Conservation (phyloP, 2,113 vertebrate genomes). For the Nymphicus hollandicus region DNA sequence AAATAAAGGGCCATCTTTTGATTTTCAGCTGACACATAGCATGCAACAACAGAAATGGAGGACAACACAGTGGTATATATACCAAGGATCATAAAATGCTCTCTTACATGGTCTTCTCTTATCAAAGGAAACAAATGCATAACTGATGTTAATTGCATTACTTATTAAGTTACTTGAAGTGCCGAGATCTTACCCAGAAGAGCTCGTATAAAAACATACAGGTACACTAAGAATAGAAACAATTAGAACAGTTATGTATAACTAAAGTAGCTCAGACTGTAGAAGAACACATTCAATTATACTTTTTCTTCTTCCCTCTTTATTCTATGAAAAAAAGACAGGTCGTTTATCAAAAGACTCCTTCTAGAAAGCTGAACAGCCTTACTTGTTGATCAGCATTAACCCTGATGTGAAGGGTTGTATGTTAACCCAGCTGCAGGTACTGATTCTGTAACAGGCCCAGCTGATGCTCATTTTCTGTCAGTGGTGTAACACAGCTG, state of each 20-base stretch:
- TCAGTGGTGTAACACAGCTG: neutral
- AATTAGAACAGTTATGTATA: neutral
- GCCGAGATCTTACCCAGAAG: neutral
- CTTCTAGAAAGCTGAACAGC: neutral
- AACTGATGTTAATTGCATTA: neutral
- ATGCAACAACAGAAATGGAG: neutral
- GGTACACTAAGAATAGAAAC: neutral
- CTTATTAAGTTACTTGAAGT: neutral
- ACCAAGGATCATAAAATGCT: neutral
- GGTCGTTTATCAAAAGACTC: neutral
- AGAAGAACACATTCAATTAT: neutral
- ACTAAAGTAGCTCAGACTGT: neutral
- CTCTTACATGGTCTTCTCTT: neutral
- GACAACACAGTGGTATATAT: accelerated
- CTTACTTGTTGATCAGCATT: accelerated
- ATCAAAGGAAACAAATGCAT: neutral
- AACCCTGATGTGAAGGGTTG: accelerated
- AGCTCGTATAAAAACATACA: neutral
- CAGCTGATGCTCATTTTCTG: neutral
- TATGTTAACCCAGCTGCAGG: neutral
- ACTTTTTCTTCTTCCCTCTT: neutral
- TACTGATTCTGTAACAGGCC: neutral
- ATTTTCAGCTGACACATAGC: neutral
- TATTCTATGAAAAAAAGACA: neutral
- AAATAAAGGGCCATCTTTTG: neutral